A percentile compares a stretch with the other conserved stretches of the same genome.
phyloP scores from a whole-genome alignment of 2,888 invertebrate species.

The Drosophila sordidula region DNA sequence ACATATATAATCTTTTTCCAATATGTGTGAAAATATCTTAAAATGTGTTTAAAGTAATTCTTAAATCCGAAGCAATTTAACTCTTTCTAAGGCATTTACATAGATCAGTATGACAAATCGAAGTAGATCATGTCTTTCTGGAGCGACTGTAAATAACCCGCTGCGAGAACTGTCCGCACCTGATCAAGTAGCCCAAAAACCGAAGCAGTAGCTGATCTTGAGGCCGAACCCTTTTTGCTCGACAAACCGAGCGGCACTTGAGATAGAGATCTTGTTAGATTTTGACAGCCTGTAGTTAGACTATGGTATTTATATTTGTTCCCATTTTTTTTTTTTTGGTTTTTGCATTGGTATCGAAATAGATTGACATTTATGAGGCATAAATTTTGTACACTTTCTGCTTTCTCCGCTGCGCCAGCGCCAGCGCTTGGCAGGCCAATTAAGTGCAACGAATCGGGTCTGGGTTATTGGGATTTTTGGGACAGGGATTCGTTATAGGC shows the following conservation, averaged over 20 bases:
- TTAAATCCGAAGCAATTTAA: too few species aligned
- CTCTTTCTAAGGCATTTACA: too few species aligned
- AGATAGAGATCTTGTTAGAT: slow-evolving; percentile 52
- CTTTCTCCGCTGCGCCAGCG: slow-evolving; percentile 23
- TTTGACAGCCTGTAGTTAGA: slow-evolving; percentile 22
- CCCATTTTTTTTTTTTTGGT: neutral
- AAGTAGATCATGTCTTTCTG: neutral
- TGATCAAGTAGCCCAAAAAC: slow-evolving; percentile 2
- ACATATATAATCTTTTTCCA: too few species aligned
- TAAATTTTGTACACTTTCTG: slow-evolving; percentile 69
- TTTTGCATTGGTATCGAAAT: slow-evolving; percentile 20
- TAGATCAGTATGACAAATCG: slow-evolving; percentile 8
- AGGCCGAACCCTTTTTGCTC: slow-evolving; percentile 15
- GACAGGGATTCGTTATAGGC: slow-evolving; percentile 61
- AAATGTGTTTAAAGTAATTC: too few species aligned
- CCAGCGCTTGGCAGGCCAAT: slow-evolving; percentile 53
- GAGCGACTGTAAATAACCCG: neutral
- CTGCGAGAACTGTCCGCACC: slow-evolving; percentile 29
- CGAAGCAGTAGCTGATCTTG: neutral
- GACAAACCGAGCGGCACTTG: slow-evolving; percentile 45
- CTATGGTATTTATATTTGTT: slow-evolving; percentile 10
- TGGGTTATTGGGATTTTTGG: neutral
- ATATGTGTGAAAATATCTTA: too few species aligned
- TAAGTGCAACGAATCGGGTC: slow-evolving; percentile 72
- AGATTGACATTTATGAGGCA: slow-evolving; percentile 75